phyloP scores from a whole-genome alignment of 1,140 invertebrate species.

The Brachionus asplanchnoidis region DNA sequence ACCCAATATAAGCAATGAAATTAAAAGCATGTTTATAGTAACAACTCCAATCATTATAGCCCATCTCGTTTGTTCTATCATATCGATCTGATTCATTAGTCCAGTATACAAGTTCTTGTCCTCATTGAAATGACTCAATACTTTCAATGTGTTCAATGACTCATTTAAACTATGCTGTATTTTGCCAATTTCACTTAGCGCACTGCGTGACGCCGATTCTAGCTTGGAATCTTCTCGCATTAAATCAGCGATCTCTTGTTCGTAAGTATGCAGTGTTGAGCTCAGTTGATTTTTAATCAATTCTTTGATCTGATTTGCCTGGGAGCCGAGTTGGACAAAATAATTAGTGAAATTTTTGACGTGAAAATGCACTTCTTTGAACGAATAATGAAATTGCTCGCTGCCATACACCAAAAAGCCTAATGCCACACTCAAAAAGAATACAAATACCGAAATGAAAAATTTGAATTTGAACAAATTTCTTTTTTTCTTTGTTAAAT shows the following conservation, averaged over 20 bases:
- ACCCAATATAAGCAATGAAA: not conserved
- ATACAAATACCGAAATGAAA: slow-evolving; percentile 28
- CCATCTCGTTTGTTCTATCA: slow-evolving; percentile 31
- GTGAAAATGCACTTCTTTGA: not conserved
- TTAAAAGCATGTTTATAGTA: slow-evolving; percentile 26
- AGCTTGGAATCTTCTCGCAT: not conserved
- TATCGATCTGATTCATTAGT: not conserved
- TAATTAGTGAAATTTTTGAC: slow-evolving; percentile 9
- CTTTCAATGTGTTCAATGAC: not conserved
- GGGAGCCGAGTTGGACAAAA: not conserved
- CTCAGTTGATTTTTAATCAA: not conserved
- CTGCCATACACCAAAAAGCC: slow-evolving; percentile 28
- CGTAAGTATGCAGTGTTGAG: not conserved
- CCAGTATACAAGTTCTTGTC: slow-evolving; percentile 6
- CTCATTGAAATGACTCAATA: not conserved
- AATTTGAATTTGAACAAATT: slow-evolving; percentile 33
- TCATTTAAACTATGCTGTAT: not conserved
- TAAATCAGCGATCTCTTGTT: not conserved
- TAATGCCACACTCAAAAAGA: slow-evolving; percentile 14
- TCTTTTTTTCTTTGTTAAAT: not conserved
- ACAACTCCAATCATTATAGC: slow-evolving; percentile 40
- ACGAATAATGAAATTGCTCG: slow-evolving; percentile 29
- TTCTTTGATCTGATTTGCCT: not conserved
- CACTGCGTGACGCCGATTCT: not conserved
- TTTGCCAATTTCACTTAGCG: not conserved